A percentile compares a stretch with the other conserved stretches of the same genome.
Evolutionary conservation across 2,888 invertebrate species (phyloP).

Genomic region (Hirtodrosophila cameraria): DNA sequence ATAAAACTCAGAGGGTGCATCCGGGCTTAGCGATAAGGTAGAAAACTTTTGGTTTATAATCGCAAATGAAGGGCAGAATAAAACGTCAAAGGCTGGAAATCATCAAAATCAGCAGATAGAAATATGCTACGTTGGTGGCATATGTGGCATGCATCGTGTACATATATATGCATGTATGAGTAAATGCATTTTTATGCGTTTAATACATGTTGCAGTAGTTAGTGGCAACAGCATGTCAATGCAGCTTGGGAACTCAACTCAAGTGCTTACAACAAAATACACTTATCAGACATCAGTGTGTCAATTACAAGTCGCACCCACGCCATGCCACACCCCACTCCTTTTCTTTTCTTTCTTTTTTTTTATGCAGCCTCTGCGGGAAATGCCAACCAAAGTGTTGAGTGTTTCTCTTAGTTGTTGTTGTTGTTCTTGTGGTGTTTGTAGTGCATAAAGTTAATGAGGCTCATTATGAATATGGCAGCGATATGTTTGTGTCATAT

Average conservation of each 20-base stretch:
- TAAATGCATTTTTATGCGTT: constrained; percentile 33
- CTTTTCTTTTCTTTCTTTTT: constrained; percentile 9
- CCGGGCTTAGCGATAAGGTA: no score
- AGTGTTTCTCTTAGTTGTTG: constrained; percentile 48
- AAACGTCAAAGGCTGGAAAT: no score
- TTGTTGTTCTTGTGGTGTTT: constrained; percentile 27
- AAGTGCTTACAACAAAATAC: constrained; percentile 74
- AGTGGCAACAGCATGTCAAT: constrained; percentile 48
- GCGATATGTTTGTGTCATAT: constrained; percentile 78
- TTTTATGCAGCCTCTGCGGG: constrained; percentile 31
- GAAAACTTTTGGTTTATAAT: no score
- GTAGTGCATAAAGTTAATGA: constrained; percentile 77
- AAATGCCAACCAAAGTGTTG: constrained; percentile 65
- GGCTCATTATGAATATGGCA: constrained; percentile 82
- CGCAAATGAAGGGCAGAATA: no score
- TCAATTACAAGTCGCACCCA: constrained; percentile 67
- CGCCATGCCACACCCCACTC: constrained; percentile 4
- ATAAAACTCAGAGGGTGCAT: no score
- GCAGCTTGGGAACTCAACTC: constrained; percentile 41
- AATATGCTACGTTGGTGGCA: constrained; percentile 12
- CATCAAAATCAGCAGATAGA: no score
- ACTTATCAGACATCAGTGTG: constrained; percentile 74
- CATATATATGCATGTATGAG: constrained; percentile 8
- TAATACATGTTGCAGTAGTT: constrained; percentile 37
- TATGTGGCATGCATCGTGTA: neutral